A percentile compares a stretch with the other conserved stretches of the same genome.
These are phyloP conservation scores for Nomada flava DNA, from an alignment of 2,888 invertebrate genomes.

Conservation along the genomic window DNA sequence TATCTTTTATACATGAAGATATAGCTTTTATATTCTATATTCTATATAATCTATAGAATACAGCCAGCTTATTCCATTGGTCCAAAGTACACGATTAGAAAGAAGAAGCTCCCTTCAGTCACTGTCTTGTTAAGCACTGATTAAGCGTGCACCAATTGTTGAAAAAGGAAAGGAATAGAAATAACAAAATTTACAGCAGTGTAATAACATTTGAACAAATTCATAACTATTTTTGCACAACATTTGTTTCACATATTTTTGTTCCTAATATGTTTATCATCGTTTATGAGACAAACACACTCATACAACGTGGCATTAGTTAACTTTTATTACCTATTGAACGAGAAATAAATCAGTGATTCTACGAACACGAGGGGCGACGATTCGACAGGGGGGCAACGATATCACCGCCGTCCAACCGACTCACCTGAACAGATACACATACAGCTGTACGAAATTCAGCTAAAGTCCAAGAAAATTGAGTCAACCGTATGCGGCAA, in stretches of 20 bases:
- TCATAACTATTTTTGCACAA: not conserved
- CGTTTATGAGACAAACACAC: not conserved
- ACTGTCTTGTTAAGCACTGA: no score
- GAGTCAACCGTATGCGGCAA: constrained; percentile 60
- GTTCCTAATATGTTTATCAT: not conserved
- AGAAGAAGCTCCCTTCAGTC: no score
- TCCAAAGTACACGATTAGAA: no score
- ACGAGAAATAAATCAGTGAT: not conserved
- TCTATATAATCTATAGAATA: no score
- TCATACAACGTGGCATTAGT: no score
- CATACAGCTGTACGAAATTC: constrained; percentile 45
- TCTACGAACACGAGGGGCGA: not conserved
- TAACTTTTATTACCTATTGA: not conserved
- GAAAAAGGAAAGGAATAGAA: no score
- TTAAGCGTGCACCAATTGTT: no score
- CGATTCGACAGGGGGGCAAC: constrained; percentile 1
- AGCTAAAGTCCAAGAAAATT: constrained; percentile 42
- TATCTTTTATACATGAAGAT: constrained; percentile 4
- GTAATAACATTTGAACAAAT: no score
- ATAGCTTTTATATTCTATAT: no score
- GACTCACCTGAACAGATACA: constrained; percentile 37
- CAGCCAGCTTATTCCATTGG: no score
- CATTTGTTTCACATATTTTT: not conserved
- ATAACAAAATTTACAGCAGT: no score
- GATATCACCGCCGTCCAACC: constrained; percentile 36